Evolutionary conservation across 1,140 invertebrate genomes (phyloP).

Genomic region (Leptoteleia sp.): DNA sequence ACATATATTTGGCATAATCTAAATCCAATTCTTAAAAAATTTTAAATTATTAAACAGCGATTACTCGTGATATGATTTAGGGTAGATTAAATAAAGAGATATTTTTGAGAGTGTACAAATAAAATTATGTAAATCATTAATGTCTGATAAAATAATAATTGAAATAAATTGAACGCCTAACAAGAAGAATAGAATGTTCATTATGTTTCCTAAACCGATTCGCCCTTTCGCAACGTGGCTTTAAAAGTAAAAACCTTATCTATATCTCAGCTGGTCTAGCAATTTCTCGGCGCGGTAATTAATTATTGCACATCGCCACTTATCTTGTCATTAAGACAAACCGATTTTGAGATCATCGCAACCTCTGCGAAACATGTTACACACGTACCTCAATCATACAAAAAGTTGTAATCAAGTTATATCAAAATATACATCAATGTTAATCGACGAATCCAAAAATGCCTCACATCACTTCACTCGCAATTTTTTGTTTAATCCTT

Average conservation of each 20-base stretch:
- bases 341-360: conserved; percentile 34
- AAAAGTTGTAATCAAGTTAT: conserved; percentile 30
- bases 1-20: too few relatives aligned
- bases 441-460: neutral
- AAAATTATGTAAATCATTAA: too few relatives aligned
- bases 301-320: conserved; percentile 51
- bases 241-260: conserved; percentile 31
- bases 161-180: neutral
- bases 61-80: too few relatives aligned
- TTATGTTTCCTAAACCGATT: conserved; percentile 4
- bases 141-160: neutral
- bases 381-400: conserved; percentile 10
- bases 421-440: conserved; percentile 33
- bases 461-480: neutral
- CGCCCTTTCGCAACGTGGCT: neutral
- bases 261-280: conserved; percentile 33
- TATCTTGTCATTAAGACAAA: conserved; percentile 12
- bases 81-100: too few relatives aligned
- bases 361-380: conserved; percentile 27
- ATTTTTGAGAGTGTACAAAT: too few relatives aligned
- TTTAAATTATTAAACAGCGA: too few relatives aligned
- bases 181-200: neutral
- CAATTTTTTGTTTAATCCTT: conserved; percentile 4
- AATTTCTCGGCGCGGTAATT: conserved; percentile 21
- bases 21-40: too few relatives aligned